Percentiles rank a stretch among this genome's conserved stretches.
These are phyloP conservation scores for Clarias fuscus DNA, from an alignment of 2,797 vertebrate species.

Conservation along the genomic window DNA sequence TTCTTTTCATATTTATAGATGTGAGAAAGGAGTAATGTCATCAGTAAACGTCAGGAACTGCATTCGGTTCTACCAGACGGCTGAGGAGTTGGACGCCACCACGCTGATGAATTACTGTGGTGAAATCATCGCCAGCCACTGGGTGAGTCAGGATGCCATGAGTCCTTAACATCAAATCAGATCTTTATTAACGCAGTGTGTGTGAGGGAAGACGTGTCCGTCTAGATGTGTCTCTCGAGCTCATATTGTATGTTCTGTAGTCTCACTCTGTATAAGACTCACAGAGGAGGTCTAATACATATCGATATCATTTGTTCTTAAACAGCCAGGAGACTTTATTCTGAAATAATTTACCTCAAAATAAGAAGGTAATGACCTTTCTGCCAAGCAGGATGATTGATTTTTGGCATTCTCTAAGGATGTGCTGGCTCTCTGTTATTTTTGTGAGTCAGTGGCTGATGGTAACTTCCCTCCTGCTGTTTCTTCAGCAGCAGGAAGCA, in stretches of 20 bases:
- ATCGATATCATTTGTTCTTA: neutral
- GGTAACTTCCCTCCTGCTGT: neutral
- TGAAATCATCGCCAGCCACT: constrained; percentile 98
- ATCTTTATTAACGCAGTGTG: neutral
- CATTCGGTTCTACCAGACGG: constrained; percentile 98
- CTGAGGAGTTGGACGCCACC: constrained; percentile 90
- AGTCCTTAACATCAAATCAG: constrained; percentile 22
- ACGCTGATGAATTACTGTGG: constrained; percentile 97
- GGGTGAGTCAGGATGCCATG: constrained; percentile 79
- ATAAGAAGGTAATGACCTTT: neutral
- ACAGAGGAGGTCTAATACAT: neutral
- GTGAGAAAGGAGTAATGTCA: constrained; percentile 98
- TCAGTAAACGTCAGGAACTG: constrained; percentile 98
- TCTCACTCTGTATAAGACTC: neutral
- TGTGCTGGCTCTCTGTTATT: neutral
- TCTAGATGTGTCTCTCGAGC: neutral
- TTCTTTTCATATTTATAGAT: constrained; percentile 70
- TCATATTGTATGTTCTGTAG: neutral
- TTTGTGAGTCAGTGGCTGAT: neutral
- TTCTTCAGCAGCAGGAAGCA: neutral
- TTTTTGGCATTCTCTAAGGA: neutral
- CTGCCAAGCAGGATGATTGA: neutral
- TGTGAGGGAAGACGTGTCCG: neutral
- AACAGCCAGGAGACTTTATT: neutral
- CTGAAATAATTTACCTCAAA: too few species aligned